phyloP scores from a whole-genome alignment of 2,797 vertebrate genomes.

The Triplophysa bombifrons region DNA sequence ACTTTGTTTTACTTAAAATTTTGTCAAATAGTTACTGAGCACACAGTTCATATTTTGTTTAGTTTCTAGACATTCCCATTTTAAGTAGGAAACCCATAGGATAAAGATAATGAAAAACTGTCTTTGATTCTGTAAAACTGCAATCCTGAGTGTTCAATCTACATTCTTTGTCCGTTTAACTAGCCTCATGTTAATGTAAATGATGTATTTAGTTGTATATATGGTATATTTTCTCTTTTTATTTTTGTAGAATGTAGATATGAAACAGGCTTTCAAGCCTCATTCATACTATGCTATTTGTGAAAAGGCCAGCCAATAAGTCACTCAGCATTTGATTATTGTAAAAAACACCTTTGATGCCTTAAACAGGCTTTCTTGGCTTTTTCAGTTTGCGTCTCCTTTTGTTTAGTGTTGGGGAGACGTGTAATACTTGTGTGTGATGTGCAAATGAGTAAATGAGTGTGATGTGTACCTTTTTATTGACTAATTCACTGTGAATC shows the following conservation, averaged over 20 bases:
- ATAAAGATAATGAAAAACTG: not conserved
- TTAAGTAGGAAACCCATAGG: not conserved
- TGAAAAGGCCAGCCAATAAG: conserved; percentile 63
- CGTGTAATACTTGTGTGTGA: conserved; percentile 33
- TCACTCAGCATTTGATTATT: conserved; percentile 66
- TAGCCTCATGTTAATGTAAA: conserved; percentile 63
- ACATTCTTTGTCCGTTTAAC: conserved; percentile 12
- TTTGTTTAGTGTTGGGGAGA: conserved; percentile 53
- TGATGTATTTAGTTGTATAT: conserved; percentile 69
- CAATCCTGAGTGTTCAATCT: conserved; percentile 7
- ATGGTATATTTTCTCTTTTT: conserved; percentile 57
- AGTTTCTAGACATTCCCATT: conserved; percentile 34
- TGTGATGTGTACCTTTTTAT: conserved; percentile 55
- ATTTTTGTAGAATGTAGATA: conserved; percentile 66
- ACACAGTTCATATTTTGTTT: not conserved
- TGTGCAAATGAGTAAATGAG: conserved; percentile 44
- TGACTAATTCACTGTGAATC: conserved; percentile 76
- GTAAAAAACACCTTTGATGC: conserved; percentile 78
- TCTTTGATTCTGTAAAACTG: conserved; percentile 43
- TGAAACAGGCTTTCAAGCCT: conserved; percentile 37
- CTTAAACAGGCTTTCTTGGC: conserved; percentile 73
- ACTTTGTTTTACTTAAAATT: not conserved
- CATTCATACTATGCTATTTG: conserved; percentile 57
- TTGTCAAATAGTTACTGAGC: conserved; percentile 4
- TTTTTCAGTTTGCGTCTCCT: conserved; percentile 62